Conservation (phyloP, 2,888 invertebrate species). For the Neelides folsomi region DNA sequence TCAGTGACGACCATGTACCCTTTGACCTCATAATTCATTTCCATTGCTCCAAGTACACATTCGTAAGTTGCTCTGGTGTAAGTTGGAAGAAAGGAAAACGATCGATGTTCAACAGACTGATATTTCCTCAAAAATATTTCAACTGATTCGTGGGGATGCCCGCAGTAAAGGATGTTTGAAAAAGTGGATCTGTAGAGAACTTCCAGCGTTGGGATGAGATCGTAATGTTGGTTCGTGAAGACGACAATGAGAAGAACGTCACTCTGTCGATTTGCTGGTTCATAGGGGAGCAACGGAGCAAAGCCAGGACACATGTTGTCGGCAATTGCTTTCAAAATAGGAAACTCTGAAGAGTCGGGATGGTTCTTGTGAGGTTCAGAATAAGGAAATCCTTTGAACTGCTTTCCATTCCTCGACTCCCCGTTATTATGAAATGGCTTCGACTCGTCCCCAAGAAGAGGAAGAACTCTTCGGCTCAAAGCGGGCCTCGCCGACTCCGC, state of each 20-base stretch:
- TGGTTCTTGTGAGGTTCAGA: background rate
- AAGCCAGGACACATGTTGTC: constrained; percentile 35
- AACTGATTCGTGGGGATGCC: constrained; percentile 33
- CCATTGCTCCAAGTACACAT: constrained; percentile 35
- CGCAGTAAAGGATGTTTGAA: constrained; percentile 35
- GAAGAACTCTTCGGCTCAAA: constrained; percentile 20
- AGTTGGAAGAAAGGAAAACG: constrained; percentile 34
- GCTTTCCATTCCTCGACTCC: constrained; percentile 2
- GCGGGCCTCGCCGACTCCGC: constrained; percentile 10
- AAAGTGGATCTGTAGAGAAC: constrained; percentile 34
- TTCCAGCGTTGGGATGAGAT: constrained; percentile 34
- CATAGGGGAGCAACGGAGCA: constrained; percentile 30
- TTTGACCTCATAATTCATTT: constrained; percentile 35
- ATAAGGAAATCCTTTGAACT: background rate
- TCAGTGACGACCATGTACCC: constrained; percentile 34
- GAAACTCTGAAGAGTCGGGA: constrained; percentile 13
- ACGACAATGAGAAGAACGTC: constrained; percentile 34
- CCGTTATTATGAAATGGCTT: constrained; percentile 17
- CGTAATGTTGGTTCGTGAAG: constrained; percentile 34
- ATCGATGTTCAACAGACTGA: constrained; percentile 33
- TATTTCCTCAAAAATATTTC: constrained; percentile 33
- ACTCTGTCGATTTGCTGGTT: constrained; percentile 18
- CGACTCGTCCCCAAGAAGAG: constrained; percentile 20
- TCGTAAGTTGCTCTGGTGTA: constrained; percentile 34
- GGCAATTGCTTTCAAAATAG: constrained; percentile 32